These are phyloP conservation scores for Telmatherina bonti DNA, from an alignment of 2,797 vertebrate species.

Conservation along the genomic window DNA sequence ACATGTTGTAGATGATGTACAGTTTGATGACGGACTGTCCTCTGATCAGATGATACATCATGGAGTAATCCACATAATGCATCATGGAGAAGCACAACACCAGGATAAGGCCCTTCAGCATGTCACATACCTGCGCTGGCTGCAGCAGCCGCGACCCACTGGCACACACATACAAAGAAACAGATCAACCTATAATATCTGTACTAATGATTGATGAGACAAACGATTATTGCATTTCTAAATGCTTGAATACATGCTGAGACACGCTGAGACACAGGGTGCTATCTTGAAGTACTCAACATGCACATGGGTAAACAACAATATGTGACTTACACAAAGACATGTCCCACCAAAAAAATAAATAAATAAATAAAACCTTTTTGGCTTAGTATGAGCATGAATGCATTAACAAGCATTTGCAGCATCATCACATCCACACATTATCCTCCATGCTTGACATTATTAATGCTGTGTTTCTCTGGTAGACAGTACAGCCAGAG, in stretches of 20 bases:
- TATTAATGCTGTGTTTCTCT: neutral
- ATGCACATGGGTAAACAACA: conserved; percentile 32
- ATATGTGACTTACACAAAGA: conserved; percentile 2
- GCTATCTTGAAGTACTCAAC: conserved; percentile 14
- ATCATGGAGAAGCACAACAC: conserved; percentile 96
- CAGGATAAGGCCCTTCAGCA: conserved; percentile 95
- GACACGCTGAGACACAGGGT: conserved; percentile 34
- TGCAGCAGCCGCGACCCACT: conserved; percentile 94
- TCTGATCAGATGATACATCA: conserved; percentile 99
- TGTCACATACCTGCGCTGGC: conserved; percentile 96
- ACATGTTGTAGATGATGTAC: conserved; percentile 99
- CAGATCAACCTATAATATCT: neutral
- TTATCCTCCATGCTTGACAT: conserved; percentile 1
- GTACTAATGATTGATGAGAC: neutral
- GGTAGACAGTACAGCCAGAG: neutral
- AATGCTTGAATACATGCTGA: conserved; percentile 50
- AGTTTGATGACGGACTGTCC: conserved; percentile 99
- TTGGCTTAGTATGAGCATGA: conserved; percentile 9
- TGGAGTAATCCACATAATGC: conserved; percentile 99
- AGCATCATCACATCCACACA: conserved; percentile 9
- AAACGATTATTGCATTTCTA: neutral
- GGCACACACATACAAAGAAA: conserved; percentile 44
- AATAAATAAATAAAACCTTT: too few relatives aligned
- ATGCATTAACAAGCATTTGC: conserved; percentile 15
- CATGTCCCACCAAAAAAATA: conserved; percentile 13